phyloP scores from a whole-genome alignment of 1,140 invertebrate genomes.

The Camponotus vicinus region DNA sequence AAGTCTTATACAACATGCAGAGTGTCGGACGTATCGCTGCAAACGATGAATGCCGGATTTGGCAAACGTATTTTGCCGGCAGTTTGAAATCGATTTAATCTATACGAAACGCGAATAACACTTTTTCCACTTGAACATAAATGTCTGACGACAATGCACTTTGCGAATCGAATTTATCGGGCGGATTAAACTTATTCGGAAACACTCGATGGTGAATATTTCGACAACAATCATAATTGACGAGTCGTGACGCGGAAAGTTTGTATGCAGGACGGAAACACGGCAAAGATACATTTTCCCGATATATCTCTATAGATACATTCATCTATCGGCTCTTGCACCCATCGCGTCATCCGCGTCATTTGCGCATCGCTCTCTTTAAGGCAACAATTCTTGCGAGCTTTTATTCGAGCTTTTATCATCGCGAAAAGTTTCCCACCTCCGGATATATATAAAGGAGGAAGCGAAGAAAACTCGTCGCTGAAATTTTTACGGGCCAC shows the following conservation, averaged over 20 bases:
- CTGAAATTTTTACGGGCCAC: conserved; percentile 34
- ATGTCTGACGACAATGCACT: conserved; percentile 3
- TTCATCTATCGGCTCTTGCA: not conserved
- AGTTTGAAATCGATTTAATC: not conserved
- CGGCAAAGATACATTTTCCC: not conserved
- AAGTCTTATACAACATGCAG: not conserved
- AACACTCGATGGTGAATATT: not conserved
- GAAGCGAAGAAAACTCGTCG: not conserved
- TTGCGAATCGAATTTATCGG: not conserved
- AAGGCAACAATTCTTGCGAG: conserved; percentile 9
- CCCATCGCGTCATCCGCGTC: not conserved
- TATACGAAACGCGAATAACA: not conserved
- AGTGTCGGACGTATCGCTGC: not conserved
- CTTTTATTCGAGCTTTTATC: not conserved
- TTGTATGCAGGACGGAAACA: not conserved
- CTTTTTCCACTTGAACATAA: not conserved
- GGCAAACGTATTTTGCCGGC: not conserved
- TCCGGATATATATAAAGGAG: not conserved
- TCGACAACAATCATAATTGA: conserved; percentile 15
- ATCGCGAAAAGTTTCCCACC: conserved; percentile 1
- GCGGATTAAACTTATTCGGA: conserved; percentile 16
- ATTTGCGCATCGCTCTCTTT: not conserved
- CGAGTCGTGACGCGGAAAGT: not conserved
- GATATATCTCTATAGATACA: no score
- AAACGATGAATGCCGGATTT: not conserved